Conservation (phyloP, 2,888 invertebrate genomes). For the Hipparchia semele region DNA sequence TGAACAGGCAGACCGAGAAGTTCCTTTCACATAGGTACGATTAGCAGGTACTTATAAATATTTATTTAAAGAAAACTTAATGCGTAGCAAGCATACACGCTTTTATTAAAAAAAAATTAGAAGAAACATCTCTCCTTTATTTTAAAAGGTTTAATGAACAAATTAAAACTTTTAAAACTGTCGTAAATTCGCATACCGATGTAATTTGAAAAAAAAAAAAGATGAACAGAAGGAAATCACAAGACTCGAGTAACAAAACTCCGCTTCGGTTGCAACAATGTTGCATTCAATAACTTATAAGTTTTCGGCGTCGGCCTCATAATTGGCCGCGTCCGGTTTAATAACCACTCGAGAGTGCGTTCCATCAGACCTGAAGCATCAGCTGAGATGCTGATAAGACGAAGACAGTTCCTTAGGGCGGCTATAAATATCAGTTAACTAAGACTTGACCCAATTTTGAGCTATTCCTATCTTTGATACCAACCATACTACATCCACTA, state of each 20-base stretch:
- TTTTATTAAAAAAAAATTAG: too few relatives aligned
- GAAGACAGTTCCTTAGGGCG: conserved; percentile 11
- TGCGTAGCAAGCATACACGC: too few relatives aligned
- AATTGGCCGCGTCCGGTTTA: conserved; percentile 35
- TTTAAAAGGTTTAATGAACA: background rate
- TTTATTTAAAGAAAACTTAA: too few relatives aligned
- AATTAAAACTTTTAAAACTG: too few relatives aligned
- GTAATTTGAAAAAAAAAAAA: background rate
- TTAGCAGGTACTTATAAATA: too few relatives aligned
- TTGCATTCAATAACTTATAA: conserved; percentile 36
- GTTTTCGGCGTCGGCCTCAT: conserved; percentile 30
- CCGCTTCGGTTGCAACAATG: conserved; percentile 26
- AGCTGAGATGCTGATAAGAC: conserved; percentile 1
- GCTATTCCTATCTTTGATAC: background rate
- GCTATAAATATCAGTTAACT: conserved; percentile 14
- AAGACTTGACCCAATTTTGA: background rate
- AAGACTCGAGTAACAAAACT: conserved; percentile 1
- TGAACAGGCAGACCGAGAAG: too few relatives aligned
- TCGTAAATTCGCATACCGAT: background rate
- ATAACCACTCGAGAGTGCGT: conserved; percentile 23
- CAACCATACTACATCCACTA: too few relatives aligned
- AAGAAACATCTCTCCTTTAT: too few relatives aligned
- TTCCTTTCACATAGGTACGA: too few relatives aligned
- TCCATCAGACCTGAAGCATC: conserved; percentile 19
- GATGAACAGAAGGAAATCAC: background rate